These are phyloP conservation scores for Sisyra terminalis DNA, from an alignment of 2,888 invertebrate genomes.

Conservation along the genomic window DNA sequence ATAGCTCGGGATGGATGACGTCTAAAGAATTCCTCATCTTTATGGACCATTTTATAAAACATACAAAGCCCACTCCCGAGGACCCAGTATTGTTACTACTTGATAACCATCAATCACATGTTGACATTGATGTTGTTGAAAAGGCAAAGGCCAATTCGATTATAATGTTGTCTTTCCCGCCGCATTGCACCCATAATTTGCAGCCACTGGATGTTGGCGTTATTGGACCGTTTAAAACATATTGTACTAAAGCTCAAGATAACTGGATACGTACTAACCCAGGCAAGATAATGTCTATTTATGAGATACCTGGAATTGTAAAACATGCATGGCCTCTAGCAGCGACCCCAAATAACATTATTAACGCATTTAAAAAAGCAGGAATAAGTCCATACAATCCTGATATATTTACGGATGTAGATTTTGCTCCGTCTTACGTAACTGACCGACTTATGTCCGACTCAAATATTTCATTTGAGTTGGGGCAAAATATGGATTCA, in stretches of 20 bases:
- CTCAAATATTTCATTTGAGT: background rate
- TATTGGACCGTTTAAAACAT: constrained; percentile 14
- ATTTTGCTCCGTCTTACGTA: constrained; percentile 11
- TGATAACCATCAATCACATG: constrained; percentile 19
- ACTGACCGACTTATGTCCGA: background rate
- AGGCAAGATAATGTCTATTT: constrained; percentile 12
- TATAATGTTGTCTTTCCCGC: constrained; percentile 17
- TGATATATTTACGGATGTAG: constrained; percentile 10
- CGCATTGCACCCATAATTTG: constrained; percentile 15
- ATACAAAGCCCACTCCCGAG: constrained; percentile 12
- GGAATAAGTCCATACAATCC: constrained; percentile 14
- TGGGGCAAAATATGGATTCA: background rate
- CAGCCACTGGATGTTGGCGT: constrained; percentile 15
- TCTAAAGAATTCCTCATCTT: constrained; percentile 15
- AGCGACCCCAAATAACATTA: constrained; percentile 11
- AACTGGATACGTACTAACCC: constrained; percentile 12
- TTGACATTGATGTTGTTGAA: constrained; percentile 15
- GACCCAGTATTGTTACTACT: constrained; percentile 16
- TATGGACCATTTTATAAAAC: constrained; percentile 18
- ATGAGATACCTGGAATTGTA: constrained; percentile 14
- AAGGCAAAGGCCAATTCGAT: constrained; percentile 15
- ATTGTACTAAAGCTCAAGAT: constrained; percentile 9
- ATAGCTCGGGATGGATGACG: constrained; percentile 19
- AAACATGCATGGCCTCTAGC: constrained; percentile 13
- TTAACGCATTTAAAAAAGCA: constrained; percentile 13